Evolutionary conservation across 1,140 invertebrate genomes (phyloP).

Genomic region (Cherax destructor): DNA sequence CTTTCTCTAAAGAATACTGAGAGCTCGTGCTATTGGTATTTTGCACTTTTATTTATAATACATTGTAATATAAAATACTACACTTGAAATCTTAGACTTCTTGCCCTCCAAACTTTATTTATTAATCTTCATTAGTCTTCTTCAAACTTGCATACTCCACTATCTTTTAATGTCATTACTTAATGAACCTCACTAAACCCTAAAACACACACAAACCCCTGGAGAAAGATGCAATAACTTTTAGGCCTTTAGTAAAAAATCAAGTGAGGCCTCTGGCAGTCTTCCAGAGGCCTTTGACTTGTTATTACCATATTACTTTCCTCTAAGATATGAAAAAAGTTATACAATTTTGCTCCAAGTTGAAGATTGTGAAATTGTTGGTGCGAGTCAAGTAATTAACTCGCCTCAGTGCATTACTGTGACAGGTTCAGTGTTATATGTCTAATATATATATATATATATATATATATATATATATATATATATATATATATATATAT

Average conservation of each 20-base stretch:
- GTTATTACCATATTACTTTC: neutral
- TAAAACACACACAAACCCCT: neutral
- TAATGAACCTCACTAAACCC: neutral
- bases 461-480: slow-evolving; percentile 12
- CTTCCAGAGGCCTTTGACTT: neutral
- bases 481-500: slow-evolving; percentile 5
- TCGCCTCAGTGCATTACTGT: neutral
- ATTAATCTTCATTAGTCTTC: neutral
- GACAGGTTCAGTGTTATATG: neutral
- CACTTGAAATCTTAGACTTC: neutral
- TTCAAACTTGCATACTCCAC: neutral
- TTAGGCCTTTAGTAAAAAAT: neutral
- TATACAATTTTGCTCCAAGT: slow-evolving; percentile 1
- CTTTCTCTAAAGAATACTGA: too few relatives aligned
- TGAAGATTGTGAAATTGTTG: neutral
- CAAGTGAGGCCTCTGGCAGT: neutral
- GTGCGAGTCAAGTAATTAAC: neutral
- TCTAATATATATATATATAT: slow-evolving; percentile 8
- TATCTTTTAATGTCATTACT: too few relatives aligned
- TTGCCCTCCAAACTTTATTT: neutral
- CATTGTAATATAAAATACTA: neutral
- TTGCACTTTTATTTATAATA: too few relatives aligned
- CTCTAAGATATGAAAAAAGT: slow-evolving; percentile 3
- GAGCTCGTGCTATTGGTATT: too few relatives aligned
- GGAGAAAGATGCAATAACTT: neutral